Evolutionary conservation across 2,888 invertebrate species (phyloP).

Genomic region (Drosophila prostipennis): DNA sequence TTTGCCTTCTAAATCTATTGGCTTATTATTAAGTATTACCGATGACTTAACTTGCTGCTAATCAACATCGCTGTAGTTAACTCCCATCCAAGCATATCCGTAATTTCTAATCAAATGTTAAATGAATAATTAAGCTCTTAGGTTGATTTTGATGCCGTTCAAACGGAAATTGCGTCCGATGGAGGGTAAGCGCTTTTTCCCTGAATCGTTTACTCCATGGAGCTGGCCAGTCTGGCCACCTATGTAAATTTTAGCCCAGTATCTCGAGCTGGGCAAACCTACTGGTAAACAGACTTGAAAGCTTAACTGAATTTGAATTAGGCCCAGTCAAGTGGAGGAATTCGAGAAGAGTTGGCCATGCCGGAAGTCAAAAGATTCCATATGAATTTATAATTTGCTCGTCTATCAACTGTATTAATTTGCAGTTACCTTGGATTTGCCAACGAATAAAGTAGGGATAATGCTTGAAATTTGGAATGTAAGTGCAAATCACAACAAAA

Average conservation of each 20-base stretch:
- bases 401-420: neutral
- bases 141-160: constrained; percentile 7
- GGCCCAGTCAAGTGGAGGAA: constrained; percentile 4
- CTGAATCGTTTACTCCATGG: neutral
- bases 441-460: neutral
- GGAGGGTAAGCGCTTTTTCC: neutral
- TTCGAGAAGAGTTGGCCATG: neutral
- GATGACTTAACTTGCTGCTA: constrained; percentile 40
- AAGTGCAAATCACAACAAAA: neutral
- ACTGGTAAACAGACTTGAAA: constrained; percentile 14
- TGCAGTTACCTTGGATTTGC: neutral
- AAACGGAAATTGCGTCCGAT: constrained; percentile 27
- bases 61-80: constrained; percentile 34
- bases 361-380: constrained; percentile 2
- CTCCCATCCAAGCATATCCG: constrained; percentile 4
- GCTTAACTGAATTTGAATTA: constrained; percentile 27
- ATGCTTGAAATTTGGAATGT: neutral
- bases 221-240: constrained; percentile 2
- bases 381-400: constrained; percentile 12
- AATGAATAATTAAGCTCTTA: constrained; percentile 48
- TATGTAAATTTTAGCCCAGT: constrained; percentile 5
- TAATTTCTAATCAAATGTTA: constrained; percentile 47
- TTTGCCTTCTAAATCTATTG: neutral
- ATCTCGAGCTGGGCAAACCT: constrained; percentile 8
- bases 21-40: constrained; percentile 37